These are phyloP conservation scores for Aphelocoma californica DNA, from an alignment of 2,797 vertebrate species.

Conservation along the genomic window DNA sequence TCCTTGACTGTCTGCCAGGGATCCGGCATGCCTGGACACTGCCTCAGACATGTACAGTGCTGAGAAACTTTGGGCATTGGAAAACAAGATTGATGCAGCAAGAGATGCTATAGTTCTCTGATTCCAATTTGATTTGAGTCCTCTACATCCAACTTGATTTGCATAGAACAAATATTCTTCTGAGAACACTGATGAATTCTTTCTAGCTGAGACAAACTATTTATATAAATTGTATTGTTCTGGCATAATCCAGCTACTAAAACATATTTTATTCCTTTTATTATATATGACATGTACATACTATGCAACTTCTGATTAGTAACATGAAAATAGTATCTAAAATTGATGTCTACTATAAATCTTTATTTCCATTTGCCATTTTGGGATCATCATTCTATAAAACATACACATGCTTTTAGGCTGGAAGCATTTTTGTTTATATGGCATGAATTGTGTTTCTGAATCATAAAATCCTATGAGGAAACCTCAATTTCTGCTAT, in stretches of 20 bases:
- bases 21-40: background rate
- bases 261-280: background rate
- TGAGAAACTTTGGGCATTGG: background rate
- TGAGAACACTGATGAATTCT: background rate
- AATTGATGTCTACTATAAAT: background rate
- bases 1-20: background rate
- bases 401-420: background rate
- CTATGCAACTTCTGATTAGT: background rate
- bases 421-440: slow-evolving; percentile 31
- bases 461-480: slow-evolving; percentile 39
- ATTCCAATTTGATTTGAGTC: background rate
- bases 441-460: slow-evolving; percentile 12
- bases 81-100: background rate
- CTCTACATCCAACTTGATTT: background rate
- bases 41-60: background rate
- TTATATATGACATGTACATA: background rate
- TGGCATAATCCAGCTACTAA: background rate
- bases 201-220: slow-evolving; percentile 10
- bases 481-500: slow-evolving; percentile 17
- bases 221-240: background rate
- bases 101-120: background rate
- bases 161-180: background rate
- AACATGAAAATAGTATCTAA: background rate
- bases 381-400: background rate
- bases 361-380: background rate